Evolutionary conservation across 1,140 invertebrate species (phyloP), one percentile per base, ranked within the genome.

Genomic region (Neodiprion virginianus): DNA sequence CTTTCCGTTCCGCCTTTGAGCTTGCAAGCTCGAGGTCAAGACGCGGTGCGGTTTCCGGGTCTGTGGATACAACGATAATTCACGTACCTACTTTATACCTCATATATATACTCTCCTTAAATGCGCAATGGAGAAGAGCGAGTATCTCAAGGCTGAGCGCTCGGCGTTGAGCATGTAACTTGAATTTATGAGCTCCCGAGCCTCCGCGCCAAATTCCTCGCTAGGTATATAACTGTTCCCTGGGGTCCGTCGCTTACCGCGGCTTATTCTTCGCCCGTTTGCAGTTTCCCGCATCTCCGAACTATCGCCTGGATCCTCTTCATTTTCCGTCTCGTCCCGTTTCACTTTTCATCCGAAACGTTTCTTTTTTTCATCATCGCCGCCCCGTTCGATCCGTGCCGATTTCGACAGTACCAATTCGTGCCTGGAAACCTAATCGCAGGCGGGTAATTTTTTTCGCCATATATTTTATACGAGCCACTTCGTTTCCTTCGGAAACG

Each of bases 141-240:
- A 53, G 10, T 53, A 53, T 53, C 50, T 53, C 50, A 53, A 53
- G 50, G 50, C 50, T 53, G 50, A 53, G n/a, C 50, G 50, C 10
- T 11, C 50, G 68, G 67, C 72, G 67, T 68, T 61, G 74, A 74
- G 72, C 73, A 78, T 79, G 83, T 81, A 83, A 83, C 78, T 83
- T 74, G 78, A 83, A 84, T 83, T 82, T 81, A 83, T 79, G 80
- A 74, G 79, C 79, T 80, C 80, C 74, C 78, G 78, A 82, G 78
- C 77, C 17, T 21, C 17, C 80, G 78, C 77, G 78, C 79, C 77
- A 78, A 84, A 83, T 81, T 83, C 80, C 74, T 76, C 69, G 77
- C 76, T 79, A 66, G 75, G 76, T 75, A 61, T 75, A 76, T 75
- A 61, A 74, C 76, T 77, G 71, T 75, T 77, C 80, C 76, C 79